These are phyloP conservation scores for Atta cephalotes DNA, from an alignment of 1,140 invertebrate genomes.

Conservation along the genomic window DNA sequence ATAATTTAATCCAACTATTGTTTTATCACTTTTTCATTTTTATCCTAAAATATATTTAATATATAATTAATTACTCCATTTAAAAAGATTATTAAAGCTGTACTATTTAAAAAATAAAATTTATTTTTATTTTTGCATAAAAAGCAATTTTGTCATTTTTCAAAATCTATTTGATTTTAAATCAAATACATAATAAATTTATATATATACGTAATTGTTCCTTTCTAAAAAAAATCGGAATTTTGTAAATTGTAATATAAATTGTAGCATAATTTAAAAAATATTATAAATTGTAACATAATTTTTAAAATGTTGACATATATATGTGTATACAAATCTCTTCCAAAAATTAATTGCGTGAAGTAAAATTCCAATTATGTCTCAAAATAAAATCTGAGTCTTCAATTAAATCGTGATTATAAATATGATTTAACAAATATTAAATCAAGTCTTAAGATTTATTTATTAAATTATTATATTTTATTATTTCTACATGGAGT, in stretches of 20 bases:
- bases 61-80: neutral
- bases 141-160: neutral
- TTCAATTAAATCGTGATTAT: neutral
- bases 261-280: neutral
- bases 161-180: neutral
- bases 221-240: neutral
- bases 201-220: neutral
- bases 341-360: neutral
- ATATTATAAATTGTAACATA: no score
- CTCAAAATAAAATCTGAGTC: neutral
- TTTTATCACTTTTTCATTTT: neutral
- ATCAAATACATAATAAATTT: no score
- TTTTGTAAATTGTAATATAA: constrained; percentile 2
- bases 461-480: neutral
- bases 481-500: neutral
- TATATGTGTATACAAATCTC: neutral
- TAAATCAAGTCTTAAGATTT: neutral
- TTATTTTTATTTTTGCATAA: neutral
- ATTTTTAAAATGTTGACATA: neutral
- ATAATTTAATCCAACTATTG: neutral
- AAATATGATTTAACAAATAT: no score
- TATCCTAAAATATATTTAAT: neutral
- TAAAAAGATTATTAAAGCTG: neutral
- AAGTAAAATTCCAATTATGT: neutral
- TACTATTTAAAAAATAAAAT: neutral